Evolutionary conservation across 2,113 vertebrate species (phyloP).

Genomic region (Upupa epops): DNA sequence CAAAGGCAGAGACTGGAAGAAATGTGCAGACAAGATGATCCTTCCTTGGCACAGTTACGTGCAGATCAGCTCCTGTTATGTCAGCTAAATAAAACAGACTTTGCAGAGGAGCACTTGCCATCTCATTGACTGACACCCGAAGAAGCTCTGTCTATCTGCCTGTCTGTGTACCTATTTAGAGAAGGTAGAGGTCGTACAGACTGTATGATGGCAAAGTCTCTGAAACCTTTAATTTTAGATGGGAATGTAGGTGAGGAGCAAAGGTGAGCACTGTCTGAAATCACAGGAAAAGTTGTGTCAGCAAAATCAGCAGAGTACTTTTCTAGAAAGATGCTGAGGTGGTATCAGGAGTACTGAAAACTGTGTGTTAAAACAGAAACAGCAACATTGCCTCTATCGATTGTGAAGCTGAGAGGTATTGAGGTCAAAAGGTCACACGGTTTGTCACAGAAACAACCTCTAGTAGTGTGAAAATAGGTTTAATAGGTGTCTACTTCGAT

Average conservation of each 20-base stretch:
- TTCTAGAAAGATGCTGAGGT: background rate
- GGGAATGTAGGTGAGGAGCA: background rate
- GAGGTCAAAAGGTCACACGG: background rate
- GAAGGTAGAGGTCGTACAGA: background rate
- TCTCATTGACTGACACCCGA: background rate
- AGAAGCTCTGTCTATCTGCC: background rate
- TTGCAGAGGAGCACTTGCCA: background rate
- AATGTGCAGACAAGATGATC: slow-evolving; percentile 58
- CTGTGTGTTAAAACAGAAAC: background rate
- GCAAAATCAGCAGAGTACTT: background rate
- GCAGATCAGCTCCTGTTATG: slow-evolving; percentile 47
- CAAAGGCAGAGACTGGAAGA: slow-evolving; percentile 57
- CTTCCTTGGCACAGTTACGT: slow-evolving; percentile 18
- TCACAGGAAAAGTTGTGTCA: background rate
- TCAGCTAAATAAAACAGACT: slow-evolving; percentile 44
- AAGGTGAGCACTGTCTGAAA: background rate
- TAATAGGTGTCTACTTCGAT: background rate
- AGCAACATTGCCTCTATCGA: background rate
- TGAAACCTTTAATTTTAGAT: background rate
- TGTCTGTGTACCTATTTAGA: background rate
- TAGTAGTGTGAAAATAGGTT: background rate
- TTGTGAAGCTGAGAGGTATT: background rate
- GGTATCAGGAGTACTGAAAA: background rate
- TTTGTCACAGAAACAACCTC: background rate
- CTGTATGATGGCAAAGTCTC: background rate